These are phyloP conservation scores for Microtus ochrogaster DNA, from an alignment of 2,113 vertebrate genomes.

Conservation along the genomic window DNA sequence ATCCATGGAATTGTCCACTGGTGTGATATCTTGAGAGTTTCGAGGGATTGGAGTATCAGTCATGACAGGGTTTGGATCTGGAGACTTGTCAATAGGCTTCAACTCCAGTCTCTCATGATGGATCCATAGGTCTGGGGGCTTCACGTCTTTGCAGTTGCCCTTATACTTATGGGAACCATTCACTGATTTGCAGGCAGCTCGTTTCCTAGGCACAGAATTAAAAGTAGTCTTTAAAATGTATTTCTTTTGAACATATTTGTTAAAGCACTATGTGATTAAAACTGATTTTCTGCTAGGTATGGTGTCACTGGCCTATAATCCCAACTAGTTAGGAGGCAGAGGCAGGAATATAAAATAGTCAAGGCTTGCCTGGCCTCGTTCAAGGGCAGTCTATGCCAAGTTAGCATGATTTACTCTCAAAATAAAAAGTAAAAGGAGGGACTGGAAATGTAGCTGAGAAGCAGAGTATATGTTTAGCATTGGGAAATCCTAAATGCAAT, in stretches of 20 bases:
- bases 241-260: not conserved
- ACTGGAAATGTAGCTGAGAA: not conserved
- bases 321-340: not conserved
- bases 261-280: conserved; percentile 43
- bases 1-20: conserved; percentile 94
- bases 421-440: not conserved
- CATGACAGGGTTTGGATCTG: conserved; percentile 97
- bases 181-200: conserved; percentile 96
- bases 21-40: conserved; percentile 97
- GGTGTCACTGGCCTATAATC: not conserved
- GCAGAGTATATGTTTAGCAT: not conserved
- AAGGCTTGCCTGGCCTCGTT: not conserved
- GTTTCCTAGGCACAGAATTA: conserved; percentile 89
- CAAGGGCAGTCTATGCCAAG: not conserved
- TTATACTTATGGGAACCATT: conserved; percentile 99
- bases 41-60: conserved; percentile 98
- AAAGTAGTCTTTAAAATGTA: not conserved
- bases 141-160: conserved; percentile 97
- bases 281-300: not conserved
- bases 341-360: not conserved
- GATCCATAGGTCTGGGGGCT: conserved; percentile 99
- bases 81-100: conserved; percentile 98
- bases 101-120: conserved; percentile 98
- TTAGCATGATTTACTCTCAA: not conserved
- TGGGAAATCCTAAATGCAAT: not conserved